phyloP scores from a whole-genome alignment of 53 echinoderm and acorn worm species.

The Holothuria leucospilota region DNA sequence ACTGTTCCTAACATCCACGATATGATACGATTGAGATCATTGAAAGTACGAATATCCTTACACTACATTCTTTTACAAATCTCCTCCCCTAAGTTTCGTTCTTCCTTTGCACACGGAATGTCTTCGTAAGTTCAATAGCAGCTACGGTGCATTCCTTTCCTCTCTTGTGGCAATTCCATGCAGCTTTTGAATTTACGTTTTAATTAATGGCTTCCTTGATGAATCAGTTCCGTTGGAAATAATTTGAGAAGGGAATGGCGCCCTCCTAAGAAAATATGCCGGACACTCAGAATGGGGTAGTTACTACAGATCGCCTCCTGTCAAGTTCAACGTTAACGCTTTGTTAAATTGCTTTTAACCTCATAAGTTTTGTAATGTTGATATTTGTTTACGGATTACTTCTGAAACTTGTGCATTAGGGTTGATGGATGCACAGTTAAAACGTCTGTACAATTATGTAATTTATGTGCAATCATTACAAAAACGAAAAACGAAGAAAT shows the following conservation, averaged over 20 bases:
- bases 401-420: no score
- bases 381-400: no score
- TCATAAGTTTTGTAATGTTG: neutral
- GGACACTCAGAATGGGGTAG: conserved; percentile 22
- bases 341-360: conserved; percentile 3
- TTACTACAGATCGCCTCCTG: neutral
- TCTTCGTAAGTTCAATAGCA: neutral
- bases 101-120: no score
- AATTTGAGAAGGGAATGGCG: conserved; percentile 1
- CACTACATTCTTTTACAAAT: no score
- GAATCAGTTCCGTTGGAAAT: conserved; percentile 18
- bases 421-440: no score
- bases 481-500: no score
- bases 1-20: no score
- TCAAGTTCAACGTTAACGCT: neutral
- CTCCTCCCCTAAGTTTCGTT: no score
- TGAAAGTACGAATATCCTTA: no score
- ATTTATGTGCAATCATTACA: no score
- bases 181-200: neutral
- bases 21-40: no score
- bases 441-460: no score
- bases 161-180: neutral
- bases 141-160: conserved; percentile 18
- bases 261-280: conserved; percentile 26
- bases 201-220: conserved; percentile 37